Conservation (phyloP, 2,888 invertebrate species). For the Synergus itoensis region DNA sequence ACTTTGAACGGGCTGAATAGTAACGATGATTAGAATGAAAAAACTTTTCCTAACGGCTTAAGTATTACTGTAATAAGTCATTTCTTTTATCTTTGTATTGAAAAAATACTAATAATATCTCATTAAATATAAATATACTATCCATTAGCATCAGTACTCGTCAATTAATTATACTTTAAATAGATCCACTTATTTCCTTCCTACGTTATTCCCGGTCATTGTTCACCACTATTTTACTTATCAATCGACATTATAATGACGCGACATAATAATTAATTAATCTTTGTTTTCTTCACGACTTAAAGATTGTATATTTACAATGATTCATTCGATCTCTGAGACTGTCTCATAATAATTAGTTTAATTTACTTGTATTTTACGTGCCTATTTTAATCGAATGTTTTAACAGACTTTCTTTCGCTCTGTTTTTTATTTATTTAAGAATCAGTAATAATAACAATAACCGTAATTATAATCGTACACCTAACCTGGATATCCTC, state of each 20-base stretch:
- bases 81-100: conserved; percentile 69
- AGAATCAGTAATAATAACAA: conserved; percentile 50
- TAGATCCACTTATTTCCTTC: conserved; percentile 56
- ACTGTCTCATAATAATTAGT: conserved; percentile 67
- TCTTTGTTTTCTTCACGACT: conserved; percentile 52
- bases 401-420: conserved; percentile 43
- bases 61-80: conserved; percentile 69
- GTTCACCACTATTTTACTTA: conserved; percentile 56
- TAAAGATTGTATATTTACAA: conserved; percentile 66
- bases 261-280: conserved; percentile 38
- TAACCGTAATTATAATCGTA: conserved; percentile 42
- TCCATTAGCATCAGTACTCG: conserved; percentile 66
- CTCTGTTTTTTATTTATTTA: conserved; percentile 46
- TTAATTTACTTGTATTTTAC: conserved; percentile 60
- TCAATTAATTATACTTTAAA: conserved; percentile 62
- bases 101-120: conserved; percentile 74
- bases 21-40: conserved; percentile 67
- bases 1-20: conserved; percentile 57
- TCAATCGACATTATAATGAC: conserved; percentile 55
- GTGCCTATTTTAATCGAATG: conserved; percentile 58
- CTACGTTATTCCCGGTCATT: conserved; percentile 50
- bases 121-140: conserved; percentile 74
- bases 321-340: conserved; percentile 66
- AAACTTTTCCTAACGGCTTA: conserved; percentile 69
- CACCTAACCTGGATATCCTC: conserved; percentile 35